These are phyloP conservation scores for Sciurus niger DNA, from an alignment of 2,113 vertebrate genomes.

Conservation along the genomic window DNA sequence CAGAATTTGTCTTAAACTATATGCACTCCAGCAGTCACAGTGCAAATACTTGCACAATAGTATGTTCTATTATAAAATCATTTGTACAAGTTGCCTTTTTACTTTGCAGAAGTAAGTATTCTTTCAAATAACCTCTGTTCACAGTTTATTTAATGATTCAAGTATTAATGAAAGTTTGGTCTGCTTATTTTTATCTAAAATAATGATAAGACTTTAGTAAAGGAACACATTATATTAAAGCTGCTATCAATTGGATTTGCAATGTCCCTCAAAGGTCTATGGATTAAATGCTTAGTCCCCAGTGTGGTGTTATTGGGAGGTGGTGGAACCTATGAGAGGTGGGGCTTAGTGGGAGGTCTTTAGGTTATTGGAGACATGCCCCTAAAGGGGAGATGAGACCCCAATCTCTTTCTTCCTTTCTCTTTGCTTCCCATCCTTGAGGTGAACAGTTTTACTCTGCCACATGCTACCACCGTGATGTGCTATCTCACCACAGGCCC, in stretches of 20 bases:
- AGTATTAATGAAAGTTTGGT: background rate
- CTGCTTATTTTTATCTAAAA: background rate
- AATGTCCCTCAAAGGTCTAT: background rate
- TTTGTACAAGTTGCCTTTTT: background rate
- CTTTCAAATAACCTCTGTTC: background rate
- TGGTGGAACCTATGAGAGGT: too few relatives aligned
- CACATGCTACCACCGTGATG: background rate
- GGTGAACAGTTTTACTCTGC: background rate
- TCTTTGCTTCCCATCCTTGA: background rate
- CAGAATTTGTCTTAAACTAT: slow-evolving; percentile 14
- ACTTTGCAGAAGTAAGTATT: background rate
- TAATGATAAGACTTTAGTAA: background rate
- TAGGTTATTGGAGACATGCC: background rate
- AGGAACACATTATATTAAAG: background rate
- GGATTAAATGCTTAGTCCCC: background rate
- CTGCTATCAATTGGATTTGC: background rate
- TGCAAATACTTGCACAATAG: background rate
- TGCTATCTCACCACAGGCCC: background rate
- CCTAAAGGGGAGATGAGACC: background rate
- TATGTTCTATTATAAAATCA: background rate
- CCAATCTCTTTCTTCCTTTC: background rate
- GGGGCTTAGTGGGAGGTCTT: background rate
- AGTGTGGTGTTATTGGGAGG: background rate
- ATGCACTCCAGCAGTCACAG: background rate
- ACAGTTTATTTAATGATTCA: background rate